Base-by-base conservation (phyloP, 2,113 vertebrate species). In the Ramphastos sulfuratus region DNA sequence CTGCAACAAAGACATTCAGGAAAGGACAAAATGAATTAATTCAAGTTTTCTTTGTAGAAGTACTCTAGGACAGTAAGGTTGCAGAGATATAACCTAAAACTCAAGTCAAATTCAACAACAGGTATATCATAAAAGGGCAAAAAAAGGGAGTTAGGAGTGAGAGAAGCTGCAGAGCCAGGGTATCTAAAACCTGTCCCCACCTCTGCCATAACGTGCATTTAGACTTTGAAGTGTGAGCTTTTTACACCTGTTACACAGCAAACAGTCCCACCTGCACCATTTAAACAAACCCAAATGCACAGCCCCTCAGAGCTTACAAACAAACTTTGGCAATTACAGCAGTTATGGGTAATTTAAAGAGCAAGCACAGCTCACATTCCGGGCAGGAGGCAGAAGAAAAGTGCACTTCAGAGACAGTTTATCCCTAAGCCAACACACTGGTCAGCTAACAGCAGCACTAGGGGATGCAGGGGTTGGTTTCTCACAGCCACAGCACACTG, bases 111-210 rank as follows among this genome's bases (percentile, higher is more conserved):
- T 4, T 48, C 60, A 61, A 11, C 2, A 2, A 30, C 21, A 72
- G 4, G n/a, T 1, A 52, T 0, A 0, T 27, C 30, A 70, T 6
- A 33, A 46, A 73, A 58, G 4, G 10, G 2, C 24, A 54, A 25
- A 30, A 42, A 17, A 23, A 1, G 0, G 4, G 23, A 7, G 39
- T 27, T 17, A 27, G 55, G 70, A 14, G 28, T 0, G 0, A 27
- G 1, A 87, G 15, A 85, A 54, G 5, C 28, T 3, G 3, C 17
- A 84, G 14, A 88, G 31, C 4, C 27, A n/a, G 6, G n/a, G 90
- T 84, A 85, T 7, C 9, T 7, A 25, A 12, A 23, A 16, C 9
- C 58, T 64, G 6, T 15, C 33, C 39, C 39, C 35, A 84, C 24
- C 35, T 75, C n/a, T 52, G 18, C 59, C 37, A 3, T 3, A 82